Base-by-base conservation (phyloP, 2,888 invertebrate genomes). In the Aproaerema taeniolella region DNA sequence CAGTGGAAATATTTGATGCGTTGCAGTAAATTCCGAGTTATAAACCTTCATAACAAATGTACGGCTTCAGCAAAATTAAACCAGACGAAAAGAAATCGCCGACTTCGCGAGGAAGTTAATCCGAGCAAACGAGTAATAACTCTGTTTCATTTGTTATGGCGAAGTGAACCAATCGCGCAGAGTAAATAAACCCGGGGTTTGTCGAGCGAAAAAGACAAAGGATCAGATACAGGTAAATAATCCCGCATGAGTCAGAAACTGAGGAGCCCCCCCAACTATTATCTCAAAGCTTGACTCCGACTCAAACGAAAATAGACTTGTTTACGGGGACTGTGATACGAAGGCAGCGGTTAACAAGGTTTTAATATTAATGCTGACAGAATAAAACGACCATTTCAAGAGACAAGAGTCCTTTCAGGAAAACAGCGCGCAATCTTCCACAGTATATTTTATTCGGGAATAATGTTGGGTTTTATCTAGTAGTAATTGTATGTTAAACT, bases 181-280 rank as follows among this genome's bases (percentile, higher is more conserved):
- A 75, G 67, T 67, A 78, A 83, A 83, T 82, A 81, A 75, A 77
- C n/a, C n/a, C 66, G 57, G 59, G 73, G 64, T 77, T 78, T 70
- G 74, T 79, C 73, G 59, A 79, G 77, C 80, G 77, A 75, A 71
- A 82, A 80, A 82, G 78, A 83, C 80, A 81, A 81, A 79, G 78
- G 77, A 73, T 76, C 73, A 61, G 68, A 78, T 73, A 78, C 80
- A 82, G 82, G 83, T 46, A 47, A 45, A 55, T 57, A 53, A 75
- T 71, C 66, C 71, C 69, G 72, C 71, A 69, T 67, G 72, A 66
- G 63, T 73, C 56, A 64, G 64, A 56, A 57, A 58, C n/a, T n/a
- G 59, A 61, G 71, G 66, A 69, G 77, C 71, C 68, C 71, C n/a
- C 31, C 61, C n/a, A n/a, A 58, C 66, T 61, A 64, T 71, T 75